These are phyloP conservation scores for Astatotilapia flaviijosephi DNA, from an alignment of 2,113 vertebrate species.

Conservation along the genomic window DNA sequence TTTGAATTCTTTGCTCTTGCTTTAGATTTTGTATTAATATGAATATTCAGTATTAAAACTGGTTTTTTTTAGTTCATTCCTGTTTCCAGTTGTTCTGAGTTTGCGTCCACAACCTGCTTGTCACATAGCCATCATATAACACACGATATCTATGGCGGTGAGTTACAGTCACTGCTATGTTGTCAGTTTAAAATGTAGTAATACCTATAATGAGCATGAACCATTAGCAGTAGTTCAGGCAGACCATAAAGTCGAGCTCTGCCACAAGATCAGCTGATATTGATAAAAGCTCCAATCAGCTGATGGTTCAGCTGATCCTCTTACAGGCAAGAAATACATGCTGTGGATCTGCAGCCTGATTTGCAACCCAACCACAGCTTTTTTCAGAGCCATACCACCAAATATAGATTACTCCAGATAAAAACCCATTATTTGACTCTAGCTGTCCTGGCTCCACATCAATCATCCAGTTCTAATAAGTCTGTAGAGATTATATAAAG, in stretches of 20 bases:
- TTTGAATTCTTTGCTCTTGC: neutral
- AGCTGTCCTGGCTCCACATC: neutral
- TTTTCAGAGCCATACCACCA: neutral
- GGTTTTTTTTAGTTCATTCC: neutral
- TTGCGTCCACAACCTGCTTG: neutral
- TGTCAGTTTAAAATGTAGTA: neutral
- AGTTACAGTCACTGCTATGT: neutral
- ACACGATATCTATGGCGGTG: neutral
- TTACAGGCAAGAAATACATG: accelerated
- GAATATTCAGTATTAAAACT: neutral
- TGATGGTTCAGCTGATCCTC: neutral
- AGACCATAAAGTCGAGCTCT: neutral
- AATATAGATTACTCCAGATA: neutral
- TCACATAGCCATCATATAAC: neutral
- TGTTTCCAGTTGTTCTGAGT: neutral
- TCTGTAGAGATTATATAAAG: neutral
- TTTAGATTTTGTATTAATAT: neutral
- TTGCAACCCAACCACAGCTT: neutral
- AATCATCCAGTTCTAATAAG: neutral
- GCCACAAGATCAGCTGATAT: neutral
- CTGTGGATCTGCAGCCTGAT: neutral
- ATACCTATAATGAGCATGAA: neutral
- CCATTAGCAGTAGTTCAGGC: neutral
- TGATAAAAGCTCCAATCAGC: neutral
- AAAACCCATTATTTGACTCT: neutral